These are phyloP conservation scores for Mythimna lalbum DNA, from an alignment of 2,888 invertebrate species.

Conservation along the genomic window DNA sequence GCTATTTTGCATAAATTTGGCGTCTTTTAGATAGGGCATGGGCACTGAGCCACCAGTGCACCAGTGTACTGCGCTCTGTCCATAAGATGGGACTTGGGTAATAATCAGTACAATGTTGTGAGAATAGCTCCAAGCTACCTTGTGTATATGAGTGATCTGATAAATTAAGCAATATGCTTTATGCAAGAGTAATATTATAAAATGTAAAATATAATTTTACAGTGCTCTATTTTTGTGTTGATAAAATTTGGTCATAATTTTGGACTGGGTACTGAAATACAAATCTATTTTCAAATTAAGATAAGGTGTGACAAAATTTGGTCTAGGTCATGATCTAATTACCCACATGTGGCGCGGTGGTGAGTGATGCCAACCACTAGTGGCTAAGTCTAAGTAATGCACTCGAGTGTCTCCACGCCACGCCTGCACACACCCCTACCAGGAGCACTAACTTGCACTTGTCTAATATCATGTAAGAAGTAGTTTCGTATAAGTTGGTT, in stretches of 20 bases:
- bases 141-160: slow-evolving; percentile 73
- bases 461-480: slow-evolving; percentile 20
- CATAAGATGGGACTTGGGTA: slow-evolving; percentile 38
- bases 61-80: slow-evolving; percentile 17
- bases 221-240: slow-evolving; percentile 63
- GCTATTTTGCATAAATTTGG: slow-evolving; percentile 83
- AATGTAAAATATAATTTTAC: slow-evolving; percentile 75
- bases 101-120: slow-evolving; percentile 56
- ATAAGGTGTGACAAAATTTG: slow-evolving; percentile 58
- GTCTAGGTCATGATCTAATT: slow-evolving; percentile 60
- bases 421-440: neutral
- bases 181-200: slow-evolving; percentile 58
- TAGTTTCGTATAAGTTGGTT: slow-evolving; percentile 32
- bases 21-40: slow-evolving; percentile 23
- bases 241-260: slow-evolving; percentile 56
- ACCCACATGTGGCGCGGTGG: slow-evolving; percentile 37
- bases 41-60: slow-evolving; percentile 3
- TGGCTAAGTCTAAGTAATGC: slow-evolving; percentile 33
- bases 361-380: slow-evolving; percentile 52
- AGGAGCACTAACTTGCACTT: slow-evolving; percentile 20
- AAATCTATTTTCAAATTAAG: slow-evolving; percentile 65
- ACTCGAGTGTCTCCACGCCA: slow-evolving; percentile 16
- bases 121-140: slow-evolving; percentile 71
- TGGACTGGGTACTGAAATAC: slow-evolving; percentile 56
- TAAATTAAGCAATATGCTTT: slow-evolving; percentile 72